Percentiles rank a stretch among this genome's conserved stretches.
Conservation (phyloP, 2,113 vertebrate genomes). For the Caranx ignobilis region DNA sequence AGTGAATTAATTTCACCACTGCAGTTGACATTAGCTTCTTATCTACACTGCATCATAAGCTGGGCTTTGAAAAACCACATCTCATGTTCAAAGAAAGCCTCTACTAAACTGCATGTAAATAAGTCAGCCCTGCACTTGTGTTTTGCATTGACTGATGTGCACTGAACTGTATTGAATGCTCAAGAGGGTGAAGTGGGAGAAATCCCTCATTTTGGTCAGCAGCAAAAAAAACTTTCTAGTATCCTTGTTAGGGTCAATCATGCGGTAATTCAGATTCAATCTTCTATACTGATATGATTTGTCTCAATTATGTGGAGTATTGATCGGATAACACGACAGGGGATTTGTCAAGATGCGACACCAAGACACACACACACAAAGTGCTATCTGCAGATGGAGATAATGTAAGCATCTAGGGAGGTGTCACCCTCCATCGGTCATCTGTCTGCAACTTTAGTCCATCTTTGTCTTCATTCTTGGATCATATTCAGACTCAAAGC, state of each 20-base stretch:
- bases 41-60: constrained; percentile 13
- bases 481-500: neutral
- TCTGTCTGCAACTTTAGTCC: neutral
- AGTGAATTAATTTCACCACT: constrained; percentile 5
- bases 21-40: neutral
- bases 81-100: constrained; percentile 21
- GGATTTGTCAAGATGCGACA: constrained; percentile 37
- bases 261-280: constrained; percentile 42
- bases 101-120: neutral
- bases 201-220: constrained; percentile 15
- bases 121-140: neutral
- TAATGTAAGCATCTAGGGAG: neutral
- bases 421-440: neutral
- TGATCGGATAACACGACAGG: constrained; percentile 41
- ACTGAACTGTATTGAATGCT: neutral
- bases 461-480: neutral
- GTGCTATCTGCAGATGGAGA: neutral
- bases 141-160: neutral
- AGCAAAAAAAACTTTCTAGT: constrained; percentile 1
- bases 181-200: neutral
- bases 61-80: constrained; percentile 8
- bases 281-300: constrained; percentile 40
- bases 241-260: constrained; percentile 7
- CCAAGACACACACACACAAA: neutral
- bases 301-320: constrained; percentile 57